phyloP scores from a whole-genome alignment of 2,113 vertebrate species.

The Ivindomyrus marchei region DNA sequence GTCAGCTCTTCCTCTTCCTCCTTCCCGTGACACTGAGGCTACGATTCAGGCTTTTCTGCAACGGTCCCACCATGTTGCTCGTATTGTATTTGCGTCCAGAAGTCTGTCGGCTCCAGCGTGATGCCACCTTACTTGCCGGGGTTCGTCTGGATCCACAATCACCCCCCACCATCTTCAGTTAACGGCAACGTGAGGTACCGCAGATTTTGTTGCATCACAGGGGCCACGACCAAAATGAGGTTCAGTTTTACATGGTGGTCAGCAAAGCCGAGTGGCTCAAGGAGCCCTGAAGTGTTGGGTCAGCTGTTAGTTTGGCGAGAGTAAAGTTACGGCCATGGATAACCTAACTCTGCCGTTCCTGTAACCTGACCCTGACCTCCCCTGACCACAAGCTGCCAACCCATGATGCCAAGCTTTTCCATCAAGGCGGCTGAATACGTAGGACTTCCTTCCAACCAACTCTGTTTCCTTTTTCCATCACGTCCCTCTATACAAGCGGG shows the following conservation, averaged over 20 bases:
- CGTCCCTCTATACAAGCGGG: neutral
- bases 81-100: neutral
- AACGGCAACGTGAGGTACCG: neutral
- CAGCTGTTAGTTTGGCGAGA: neutral
- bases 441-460: neutral
- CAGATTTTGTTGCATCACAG: neutral
- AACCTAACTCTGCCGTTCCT: neutral
- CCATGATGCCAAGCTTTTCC: neutral
- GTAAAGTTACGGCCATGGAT: neutral
- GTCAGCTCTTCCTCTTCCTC: neutral
- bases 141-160: neutral
- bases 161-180: neutral
- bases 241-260: neutral
- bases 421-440: neutral
- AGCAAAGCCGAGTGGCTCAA: neutral
- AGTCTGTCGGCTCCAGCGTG: neutral
- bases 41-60: neutral
- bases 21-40: neutral
- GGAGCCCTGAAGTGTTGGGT: neutral
- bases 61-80: neutral
- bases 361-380: neutral
- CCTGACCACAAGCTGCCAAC: neutral
- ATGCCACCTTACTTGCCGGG: neutral
- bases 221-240: neutral
- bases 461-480: neutral